Evolutionary conservation across 2,113 vertebrate species (phyloP), one percentile per base, ranked within the genome.

Genomic region (Toxotes chatareus): DNA sequence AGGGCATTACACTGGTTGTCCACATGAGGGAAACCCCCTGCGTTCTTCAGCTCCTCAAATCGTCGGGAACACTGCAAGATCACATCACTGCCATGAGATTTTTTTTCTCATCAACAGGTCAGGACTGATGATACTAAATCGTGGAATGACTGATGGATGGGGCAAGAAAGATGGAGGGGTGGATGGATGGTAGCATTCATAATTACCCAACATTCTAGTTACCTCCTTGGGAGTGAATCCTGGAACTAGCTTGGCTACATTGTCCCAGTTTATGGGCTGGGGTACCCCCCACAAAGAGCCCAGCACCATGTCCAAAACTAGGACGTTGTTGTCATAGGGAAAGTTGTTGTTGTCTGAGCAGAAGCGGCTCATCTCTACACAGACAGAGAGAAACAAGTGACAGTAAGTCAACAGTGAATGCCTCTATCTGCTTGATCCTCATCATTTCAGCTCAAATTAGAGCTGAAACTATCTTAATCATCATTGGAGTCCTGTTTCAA

Each of bases 271-370:
- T 90, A 99, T 97, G 64, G 98, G 97, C 90, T 97, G 97, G 55
- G 97, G 94, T 13, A 96, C 95, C 21, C 95, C 96, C 74, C 96
- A 93, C 23, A 99, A 93, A 73, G 98, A 99, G 69, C 96, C 96
- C 87, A 99, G 94, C 71, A 99, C 97, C 97, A 99, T 97, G 92
- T 99, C 98, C 94, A 99, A 83, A 56, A 98, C 97, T 94, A 98
- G 96, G 73, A 97, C 94, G 56, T 97, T 98, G 93, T 98, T 99
- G 93, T 98, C 98, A 34, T 96, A 97, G 0, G 96, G 95, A 38
- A 98, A 97, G 91, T 99, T 99, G 94, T 97, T 99, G 95, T 99
- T 99, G 94, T 99, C 96, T 38, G 96, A 96, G 93, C 95, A 95
- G 84, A 96, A 96, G 76, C 94, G 96, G 93, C 96, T 99, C 98